Conservation (phyloP, 2,888 invertebrate genomes). For the Arge pagana region DNA sequence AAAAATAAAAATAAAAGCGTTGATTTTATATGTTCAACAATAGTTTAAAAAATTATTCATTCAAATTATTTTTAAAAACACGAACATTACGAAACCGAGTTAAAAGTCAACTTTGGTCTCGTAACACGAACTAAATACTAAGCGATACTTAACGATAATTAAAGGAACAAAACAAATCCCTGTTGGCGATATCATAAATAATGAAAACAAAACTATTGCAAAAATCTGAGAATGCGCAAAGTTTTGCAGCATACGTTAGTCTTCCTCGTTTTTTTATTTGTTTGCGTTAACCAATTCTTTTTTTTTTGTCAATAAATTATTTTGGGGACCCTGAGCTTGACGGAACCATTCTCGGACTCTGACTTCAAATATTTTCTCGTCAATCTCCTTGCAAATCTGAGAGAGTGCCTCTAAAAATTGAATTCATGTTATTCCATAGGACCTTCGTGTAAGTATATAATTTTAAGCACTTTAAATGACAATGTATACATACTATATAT, state of each 20-base stretch:
- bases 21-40: constrained; percentile 1
- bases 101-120: constrained; percentile 6
- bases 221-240: constrained; percentile 3
- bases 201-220: constrained; percentile 12
- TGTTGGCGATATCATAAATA: constrained; percentile 15
- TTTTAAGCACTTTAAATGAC: constrained; percentile 9
- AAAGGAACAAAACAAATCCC: constrained; percentile 9
- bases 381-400: constrained; percentile 15
- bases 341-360: constrained; percentile 21
- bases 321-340: constrained; percentile 17
- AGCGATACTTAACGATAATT: constrained; percentile 5
- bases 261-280: constrained; percentile 14
- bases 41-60: constrained; percentile 1
- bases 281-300: constrained; percentile 14
- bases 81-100: constrained; percentile 7
- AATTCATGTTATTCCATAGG: constrained; percentile 16
- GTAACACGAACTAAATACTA: constrained; percentile 9
- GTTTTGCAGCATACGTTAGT: constrained; percentile 9
- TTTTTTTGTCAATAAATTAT: constrained; percentile 15
- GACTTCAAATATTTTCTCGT: constrained; percentile 15
- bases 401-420: constrained; percentile 18
- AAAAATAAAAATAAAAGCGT: constrained; percentile 8
- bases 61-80: constrained; percentile 9
- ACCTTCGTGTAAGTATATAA: constrained; percentile 15
- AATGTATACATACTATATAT: constrained; percentile 18